Evolutionary conservation across 2,888 invertebrate genomes (phyloP).

Genomic region (Noctua fimbriata): DNA sequence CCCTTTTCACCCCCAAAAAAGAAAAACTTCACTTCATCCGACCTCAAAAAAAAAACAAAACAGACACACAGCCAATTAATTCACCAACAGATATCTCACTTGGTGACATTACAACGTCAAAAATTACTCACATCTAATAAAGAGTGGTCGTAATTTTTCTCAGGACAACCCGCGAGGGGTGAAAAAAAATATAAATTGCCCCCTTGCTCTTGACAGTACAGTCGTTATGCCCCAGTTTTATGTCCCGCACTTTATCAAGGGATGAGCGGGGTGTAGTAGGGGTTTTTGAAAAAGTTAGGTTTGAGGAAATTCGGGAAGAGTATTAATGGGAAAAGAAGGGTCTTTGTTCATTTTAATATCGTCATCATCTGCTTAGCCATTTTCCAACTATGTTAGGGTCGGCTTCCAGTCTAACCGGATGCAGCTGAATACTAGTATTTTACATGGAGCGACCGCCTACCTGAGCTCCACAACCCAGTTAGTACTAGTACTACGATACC

Average conservation of each 20-base stretch:
- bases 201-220: conserved; percentile 84
- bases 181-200: conserved; percentile 80
- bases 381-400: too few species aligned
- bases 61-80: conserved; percentile 45
- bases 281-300: conserved; percentile 55
- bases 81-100: conserved; percentile 35
- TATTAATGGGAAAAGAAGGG: conserved; percentile 2
- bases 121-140: conserved; percentile 77
- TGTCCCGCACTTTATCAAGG: conserved; percentile 82
- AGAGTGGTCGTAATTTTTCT: conserved; percentile 73
- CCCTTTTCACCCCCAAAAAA: background rate
- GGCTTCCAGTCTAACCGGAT: too few species aligned
- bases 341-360: too few species aligned
- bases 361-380: too few species aligned
- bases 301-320: conserved; percentile 7
- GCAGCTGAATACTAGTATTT: too few species aligned
- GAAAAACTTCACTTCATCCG: background rate
- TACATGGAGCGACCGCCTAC: too few species aligned
- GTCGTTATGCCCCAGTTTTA: conserved; percentile 85
- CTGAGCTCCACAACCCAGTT: too few species aligned
- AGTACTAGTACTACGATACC: too few species aligned
- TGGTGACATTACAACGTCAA: conserved; percentile 64
- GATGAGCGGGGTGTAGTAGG: conserved; percentile 73
- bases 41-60: conserved; percentile 4
- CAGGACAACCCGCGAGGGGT: conserved; percentile 63